Evolutionary conservation across 2,113 vertebrate species (phyloP).

Genomic region (Prolemur simus): DNA sequence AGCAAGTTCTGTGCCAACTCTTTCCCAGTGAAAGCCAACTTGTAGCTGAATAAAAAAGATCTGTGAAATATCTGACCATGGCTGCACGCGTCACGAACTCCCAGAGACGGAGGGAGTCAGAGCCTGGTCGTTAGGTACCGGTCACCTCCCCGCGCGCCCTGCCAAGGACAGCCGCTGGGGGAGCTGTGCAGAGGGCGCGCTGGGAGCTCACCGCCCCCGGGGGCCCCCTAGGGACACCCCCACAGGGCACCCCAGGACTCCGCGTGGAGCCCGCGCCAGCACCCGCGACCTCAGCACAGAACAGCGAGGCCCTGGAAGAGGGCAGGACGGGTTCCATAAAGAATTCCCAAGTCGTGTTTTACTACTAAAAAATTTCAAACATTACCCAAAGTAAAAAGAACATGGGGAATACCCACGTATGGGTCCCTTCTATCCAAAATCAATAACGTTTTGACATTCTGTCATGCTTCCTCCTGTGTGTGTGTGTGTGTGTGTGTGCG

Average conservation of each 20-base stretch:
- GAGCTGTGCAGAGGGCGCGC: background rate
- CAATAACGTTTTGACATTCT: background rate
- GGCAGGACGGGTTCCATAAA: background rate
- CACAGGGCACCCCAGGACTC: background rate
- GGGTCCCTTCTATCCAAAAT: background rate
- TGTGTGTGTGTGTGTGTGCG: background rate
- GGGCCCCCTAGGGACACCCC: background rate
- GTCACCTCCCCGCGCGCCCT: background rate
- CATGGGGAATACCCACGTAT: background rate
- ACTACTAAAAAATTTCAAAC: background rate
- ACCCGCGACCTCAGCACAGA: background rate
- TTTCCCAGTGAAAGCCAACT: background rate
- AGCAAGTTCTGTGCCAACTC: background rate
- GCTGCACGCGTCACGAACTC: background rate
- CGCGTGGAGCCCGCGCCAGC: background rate
- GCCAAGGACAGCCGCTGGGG: background rate
- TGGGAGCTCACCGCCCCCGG: background rate
- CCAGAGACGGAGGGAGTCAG: background rate
- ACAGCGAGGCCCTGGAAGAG: background rate
- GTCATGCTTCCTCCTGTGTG: background rate
- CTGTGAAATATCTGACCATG: background rate
- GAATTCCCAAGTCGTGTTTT: background rate
- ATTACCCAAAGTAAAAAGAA: background rate
- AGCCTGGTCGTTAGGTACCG: background rate
- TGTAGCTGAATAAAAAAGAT: background rate